Base-by-base conservation (phyloP, 2,797 vertebrate genomes). In the Sternotherus odoratus region DNA sequence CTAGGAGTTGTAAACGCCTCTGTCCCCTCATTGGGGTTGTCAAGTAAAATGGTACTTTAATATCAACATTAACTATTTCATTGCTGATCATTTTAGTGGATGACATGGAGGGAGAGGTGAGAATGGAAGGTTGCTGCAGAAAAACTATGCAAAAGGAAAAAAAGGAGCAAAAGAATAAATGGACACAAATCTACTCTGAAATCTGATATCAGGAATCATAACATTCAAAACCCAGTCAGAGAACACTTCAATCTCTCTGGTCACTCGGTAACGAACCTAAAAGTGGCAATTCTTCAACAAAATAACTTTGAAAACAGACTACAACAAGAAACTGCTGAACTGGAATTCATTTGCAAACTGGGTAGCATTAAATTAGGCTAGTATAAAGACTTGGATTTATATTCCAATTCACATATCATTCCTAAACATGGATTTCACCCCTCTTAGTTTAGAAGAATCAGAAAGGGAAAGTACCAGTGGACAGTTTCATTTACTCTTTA, bases 391-490 rank as follows among this genome's bases (percentile, higher is more conserved):
- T 43, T 43, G 43, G 43, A n/a, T 79, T 94, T 89, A 82, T 80
- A 95, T 79, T 83, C 24, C 33, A 57, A 8, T 63, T 84, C 85
- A 89, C 12, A 84, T 36, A 69, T 24, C 60, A 82, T 6, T 91
- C 15, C 10, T 86, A 78, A 80, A 87, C 90, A 49, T 53, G 87
- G 72, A 75, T 80, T 89, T 90, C 82, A 89, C 33, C 91, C 17
- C 4, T 90, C 57, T 91, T 80, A 16, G 24, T 48, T 8, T 46
- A 5, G 7, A 9, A 87, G 57, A 91, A 85, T 91, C 13, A 66
- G 26, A 63, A 85, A 86, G 26, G 3, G 84, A 89, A 79, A 89
- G 30, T 17, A 82, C 60, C 5, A 33, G 13, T 48, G 83, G 10
- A 11, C 23, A 53, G 13, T 46, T 43, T 24, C 16, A 16, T 13